Conservation (phyloP, 2,797 vertebrate genomes). For the Crocodylus rhombifer region DNA sequence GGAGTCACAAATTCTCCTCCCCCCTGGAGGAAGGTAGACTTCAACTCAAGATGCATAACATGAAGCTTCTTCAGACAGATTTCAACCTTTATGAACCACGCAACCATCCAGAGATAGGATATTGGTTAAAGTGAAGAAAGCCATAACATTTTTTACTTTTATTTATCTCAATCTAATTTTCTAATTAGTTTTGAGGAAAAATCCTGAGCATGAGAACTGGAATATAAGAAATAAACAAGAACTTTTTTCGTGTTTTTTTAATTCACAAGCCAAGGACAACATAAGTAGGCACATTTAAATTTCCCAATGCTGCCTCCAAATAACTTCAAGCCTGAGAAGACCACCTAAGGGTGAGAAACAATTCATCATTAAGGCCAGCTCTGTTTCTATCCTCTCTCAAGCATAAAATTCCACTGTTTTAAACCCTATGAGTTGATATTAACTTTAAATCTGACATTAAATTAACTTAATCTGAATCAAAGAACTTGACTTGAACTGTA, state of each 20-base stretch:
- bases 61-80: not conserved
- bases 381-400: slow-evolving; percentile 26
- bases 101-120: slow-evolving; percentile 35
- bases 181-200: not conserved
- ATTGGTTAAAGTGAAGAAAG: slow-evolving; percentile 33
- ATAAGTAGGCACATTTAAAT: slow-evolving; percentile 34
- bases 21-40: not conserved
- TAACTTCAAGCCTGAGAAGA: slow-evolving; percentile 52
- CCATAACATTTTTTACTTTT: not conserved
- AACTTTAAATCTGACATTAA: not conserved
- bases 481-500: slow-evolving; percentile 48
- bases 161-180: slow-evolving; percentile 9
- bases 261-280: slow-evolving; percentile 64
- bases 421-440: slow-evolving; percentile 30
- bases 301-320: slow-evolving; percentile 43
- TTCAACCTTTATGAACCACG: not conserved
- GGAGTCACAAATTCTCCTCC: too few species aligned
- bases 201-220: slow-evolving; percentile 8
- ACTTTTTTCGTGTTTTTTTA: slow-evolving; percentile 7
- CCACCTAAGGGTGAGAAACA: slow-evolving; percentile 39
- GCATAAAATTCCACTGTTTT: slow-evolving; percentile 54
- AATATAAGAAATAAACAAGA: slow-evolving; percentile 24
- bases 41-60: slow-evolving; percentile 5
- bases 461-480: slow-evolving; percentile 60
- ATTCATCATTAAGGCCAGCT: slow-evolving; percentile 41